phyloP scores from a whole-genome alignment of 2,113 vertebrate species.

The Ochotona princeps region DNA sequence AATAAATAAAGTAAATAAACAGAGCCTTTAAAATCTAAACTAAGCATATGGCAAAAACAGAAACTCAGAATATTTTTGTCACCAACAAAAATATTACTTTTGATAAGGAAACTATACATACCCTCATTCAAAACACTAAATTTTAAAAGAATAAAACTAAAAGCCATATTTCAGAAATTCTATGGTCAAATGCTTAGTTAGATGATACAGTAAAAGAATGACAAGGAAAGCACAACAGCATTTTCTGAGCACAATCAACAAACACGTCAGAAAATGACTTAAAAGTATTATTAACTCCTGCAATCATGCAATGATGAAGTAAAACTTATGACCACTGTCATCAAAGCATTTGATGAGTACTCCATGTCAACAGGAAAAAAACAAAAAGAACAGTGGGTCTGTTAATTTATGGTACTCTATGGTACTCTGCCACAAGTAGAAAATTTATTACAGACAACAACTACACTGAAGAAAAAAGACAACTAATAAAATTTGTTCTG shows the following conservation, averaged over 20 bases:
- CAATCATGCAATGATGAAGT: not conserved
- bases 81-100: conserved; percentile 25
- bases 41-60: not conserved
- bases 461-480: not conserved
- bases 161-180: conserved; percentile 48
- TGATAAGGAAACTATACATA: conserved; percentile 7
- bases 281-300: not conserved
- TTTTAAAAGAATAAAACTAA: conserved; percentile 31
- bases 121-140: conserved; percentile 14
- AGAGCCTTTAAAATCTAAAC: not conserved
- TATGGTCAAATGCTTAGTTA: not conserved
- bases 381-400: not conserved
- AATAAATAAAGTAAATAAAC: conserved; percentile 22
- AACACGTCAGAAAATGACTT: not conserved
- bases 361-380: not conserved
- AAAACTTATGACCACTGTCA: conserved; percentile 16
- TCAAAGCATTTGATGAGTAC: not conserved
- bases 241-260: not conserved
- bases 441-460: not conserved
- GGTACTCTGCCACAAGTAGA: not conserved
- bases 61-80: conserved; percentile 25
- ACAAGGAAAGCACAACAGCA: not conserved
- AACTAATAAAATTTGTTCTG: not conserved
- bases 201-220: not conserved
- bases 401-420: not conserved